Evolutionary conservation across 1,140 invertebrate genomes (phyloP).

Genomic region (Euglossa dilemma): DNA sequence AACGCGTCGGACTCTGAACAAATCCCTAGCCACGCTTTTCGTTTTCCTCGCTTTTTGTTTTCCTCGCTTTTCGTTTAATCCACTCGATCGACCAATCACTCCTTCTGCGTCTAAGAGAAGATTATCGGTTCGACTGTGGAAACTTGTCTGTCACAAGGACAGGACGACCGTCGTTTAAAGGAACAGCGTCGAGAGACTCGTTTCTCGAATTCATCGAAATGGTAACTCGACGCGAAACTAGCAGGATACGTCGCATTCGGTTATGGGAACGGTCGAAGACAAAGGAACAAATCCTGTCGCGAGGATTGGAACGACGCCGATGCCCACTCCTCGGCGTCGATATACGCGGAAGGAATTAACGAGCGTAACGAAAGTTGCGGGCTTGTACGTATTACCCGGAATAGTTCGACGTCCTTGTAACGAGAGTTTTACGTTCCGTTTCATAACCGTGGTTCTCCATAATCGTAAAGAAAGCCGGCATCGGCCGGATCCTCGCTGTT

Average conservation of each 20-base stretch:
- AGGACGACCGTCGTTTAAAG: too few relatives aligned
- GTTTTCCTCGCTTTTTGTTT: too few relatives aligned
- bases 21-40: too few relatives aligned
- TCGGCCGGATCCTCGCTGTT: slow-evolving; percentile 13
- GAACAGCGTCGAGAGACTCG: background rate
- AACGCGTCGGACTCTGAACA: too few relatives aligned
- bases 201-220: too few relatives aligned
- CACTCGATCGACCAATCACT: too few relatives aligned
- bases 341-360: slow-evolving; percentile 59
- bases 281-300: slow-evolving; percentile 29
- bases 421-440: slow-evolving; percentile 61
- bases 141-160: too few relatives aligned
- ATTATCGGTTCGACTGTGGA: too few relatives aligned
- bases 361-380: slow-evolving; percentile 48
- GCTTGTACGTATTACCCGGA: slow-evolving; percentile 31
- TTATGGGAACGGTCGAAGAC: slow-evolving; percentile 25
- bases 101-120: too few relatives aligned
- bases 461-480: slow-evolving; percentile 59
- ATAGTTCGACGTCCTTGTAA: slow-evolving; percentile 54
- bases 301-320: slow-evolving; percentile 44
- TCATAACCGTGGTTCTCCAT: slow-evolving; percentile 60
- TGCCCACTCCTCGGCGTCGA: background rate
- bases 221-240: too few relatives aligned
- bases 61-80: too few relatives aligned
- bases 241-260: background rate